Evolutionary conservation across 2,888 invertebrate species (phyloP), one percentile per base, ranked within the genome.

Genomic region (Cylindroiulus punctatus): DNA sequence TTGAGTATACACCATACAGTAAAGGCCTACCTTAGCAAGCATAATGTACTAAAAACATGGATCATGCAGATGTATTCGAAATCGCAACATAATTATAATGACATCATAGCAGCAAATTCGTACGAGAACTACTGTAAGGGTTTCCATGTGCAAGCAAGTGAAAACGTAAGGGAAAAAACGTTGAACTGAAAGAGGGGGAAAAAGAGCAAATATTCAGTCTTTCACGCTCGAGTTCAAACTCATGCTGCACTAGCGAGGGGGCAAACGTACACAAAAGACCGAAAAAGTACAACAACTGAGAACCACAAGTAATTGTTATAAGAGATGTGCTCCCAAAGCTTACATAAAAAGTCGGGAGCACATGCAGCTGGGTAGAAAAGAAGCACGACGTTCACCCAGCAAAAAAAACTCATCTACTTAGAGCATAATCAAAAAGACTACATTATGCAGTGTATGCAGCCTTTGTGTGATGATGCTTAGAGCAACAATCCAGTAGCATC

Each of bases 141-240:
- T 76, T 76, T 76, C 30, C 76, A 30, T 76, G 76, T 76, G 76
- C 30, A 30, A 30, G 76, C 76, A 76, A 76, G 76, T 76, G 76
- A 26, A 30, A 76, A 76, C 26, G 30, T 76, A 14, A 30, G 10
- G 2, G 22, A 65, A 76, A 76, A 76, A 76, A 76, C 30, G 65
- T 76, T 76, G 26, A 26, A 76, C 76, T 76, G 76, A 76, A 30
- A 30, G 30, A 76, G 76, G 17, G 30, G 30, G 26, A 30, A 76
- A 57, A 30, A 26, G 10, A 76, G 1, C 5, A 76, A 76, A 30
- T 30, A 14, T 30, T 30, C 76, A 30, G 76, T 76, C 76, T 30
- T 76, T 76, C 76, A 76, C 76, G 76, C 76, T 76, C 76, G 76
- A 76, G 76, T 76, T 76, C 76, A 76, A 76, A 76, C 76, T 76